Evolutionary conservation across 2,797 vertebrate genomes (phyloP).

Genomic region (Lepus townsendii): DNA sequence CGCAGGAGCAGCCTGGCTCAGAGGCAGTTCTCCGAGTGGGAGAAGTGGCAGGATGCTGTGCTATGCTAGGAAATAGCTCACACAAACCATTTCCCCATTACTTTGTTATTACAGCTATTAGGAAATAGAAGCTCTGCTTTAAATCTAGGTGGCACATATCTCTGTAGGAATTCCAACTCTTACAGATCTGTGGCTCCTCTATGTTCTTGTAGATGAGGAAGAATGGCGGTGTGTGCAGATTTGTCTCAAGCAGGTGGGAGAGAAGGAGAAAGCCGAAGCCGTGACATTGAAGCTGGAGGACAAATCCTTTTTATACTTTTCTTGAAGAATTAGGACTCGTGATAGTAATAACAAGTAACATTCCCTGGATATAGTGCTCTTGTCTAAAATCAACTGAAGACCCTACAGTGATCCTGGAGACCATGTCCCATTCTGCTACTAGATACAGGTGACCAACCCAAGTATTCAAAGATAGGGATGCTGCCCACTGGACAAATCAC

Average conservation of each 20-base stretch:
- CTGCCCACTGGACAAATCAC: neutral
- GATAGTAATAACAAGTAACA: neutral
- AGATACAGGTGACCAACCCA: neutral
- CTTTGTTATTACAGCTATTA: conserved; percentile 68
- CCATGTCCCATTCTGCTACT: rapidly evolving
- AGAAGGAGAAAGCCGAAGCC: neutral
- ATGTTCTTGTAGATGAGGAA: neutral
- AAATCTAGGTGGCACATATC: conserved; percentile 52
- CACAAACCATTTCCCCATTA: conserved; percentile 42
- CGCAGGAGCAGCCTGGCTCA: neutral
- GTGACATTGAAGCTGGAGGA: neutral
- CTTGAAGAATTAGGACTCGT: neutral
- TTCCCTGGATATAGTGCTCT: neutral
- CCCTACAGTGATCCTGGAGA: neutral
- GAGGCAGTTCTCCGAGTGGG: neutral
- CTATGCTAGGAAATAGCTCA: conserved; percentile 43
- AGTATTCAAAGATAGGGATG: neutral
- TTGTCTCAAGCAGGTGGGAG: neutral
- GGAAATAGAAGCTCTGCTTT: conserved; percentile 59
- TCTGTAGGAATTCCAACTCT: conserved; percentile 26
- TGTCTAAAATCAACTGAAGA: neutral
- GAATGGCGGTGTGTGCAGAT: neutral
- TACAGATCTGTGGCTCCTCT: neutral
- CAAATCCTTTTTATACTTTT: neutral
- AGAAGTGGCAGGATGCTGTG: neutral